Conservation (phyloP, 2,888 invertebrate genomes). For the Ormyrus rosae region DNA sequence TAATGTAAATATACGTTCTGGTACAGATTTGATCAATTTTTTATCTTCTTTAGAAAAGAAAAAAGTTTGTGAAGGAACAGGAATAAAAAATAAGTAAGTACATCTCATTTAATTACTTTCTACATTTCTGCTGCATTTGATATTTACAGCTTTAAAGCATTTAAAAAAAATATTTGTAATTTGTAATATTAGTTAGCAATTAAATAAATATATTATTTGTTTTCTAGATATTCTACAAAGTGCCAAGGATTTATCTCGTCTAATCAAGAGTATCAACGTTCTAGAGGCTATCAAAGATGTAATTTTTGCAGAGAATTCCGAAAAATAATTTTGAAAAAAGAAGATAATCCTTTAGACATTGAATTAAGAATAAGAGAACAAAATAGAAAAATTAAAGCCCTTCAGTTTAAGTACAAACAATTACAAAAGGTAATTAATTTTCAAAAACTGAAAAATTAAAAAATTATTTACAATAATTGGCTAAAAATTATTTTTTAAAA, state of each 20-base stretch:
- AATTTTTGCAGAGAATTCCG: slow-evolving; percentile 19
- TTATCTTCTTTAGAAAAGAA: slow-evolving; percentile 24
- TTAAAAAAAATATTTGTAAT: neutral
- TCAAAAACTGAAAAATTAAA: no score
- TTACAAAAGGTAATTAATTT: slow-evolving; percentile 14
- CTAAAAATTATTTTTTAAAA: no score
- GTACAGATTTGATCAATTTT: slow-evolving; percentile 9
- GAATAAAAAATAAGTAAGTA: slow-evolving; percentile 30
- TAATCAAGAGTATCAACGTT: slow-evolving; percentile 11
- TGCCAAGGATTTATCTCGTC: slow-evolving; percentile 33
- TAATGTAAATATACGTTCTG: slow-evolving; percentile 11
- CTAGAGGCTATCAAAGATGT: slow-evolving; percentile 33
- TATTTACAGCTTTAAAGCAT: slow-evolving; percentile 3
- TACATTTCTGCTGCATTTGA: no score
- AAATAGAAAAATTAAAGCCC: slow-evolving; percentile 11
- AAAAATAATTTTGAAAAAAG: slow-evolving; percentile 10
- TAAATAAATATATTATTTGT: neutral
- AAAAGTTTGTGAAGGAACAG: slow-evolving; percentile 34
- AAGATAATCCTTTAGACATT: slow-evolving; percentile 5
- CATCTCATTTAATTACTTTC: neutral
- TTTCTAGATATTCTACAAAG: slow-evolving; percentile 26
- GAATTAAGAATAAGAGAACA: slow-evolving; percentile 25
- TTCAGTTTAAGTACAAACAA: slow-evolving; percentile 12
- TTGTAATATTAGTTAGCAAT: neutral
- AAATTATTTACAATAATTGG: no score